Evolutionary conservation across 1,140 invertebrate species (phyloP), one percentile per base, ranked within the genome.

Genomic region (Dinoponera quadriceps): DNA sequence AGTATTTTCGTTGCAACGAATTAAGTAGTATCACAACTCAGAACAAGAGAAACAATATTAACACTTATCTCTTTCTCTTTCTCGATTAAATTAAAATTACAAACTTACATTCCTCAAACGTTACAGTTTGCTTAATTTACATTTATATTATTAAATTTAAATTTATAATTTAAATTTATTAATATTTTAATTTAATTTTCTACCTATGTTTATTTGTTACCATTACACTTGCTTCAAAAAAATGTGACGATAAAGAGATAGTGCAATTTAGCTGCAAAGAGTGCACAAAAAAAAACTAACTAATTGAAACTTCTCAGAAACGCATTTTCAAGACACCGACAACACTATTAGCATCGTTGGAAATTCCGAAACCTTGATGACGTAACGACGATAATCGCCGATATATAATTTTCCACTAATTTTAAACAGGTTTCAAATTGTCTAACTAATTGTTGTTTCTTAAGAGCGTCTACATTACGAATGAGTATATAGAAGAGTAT

Each of bases 361-460:
- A 55, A 80, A 87, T 86, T 78, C 62, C 74, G 83, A 55, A 73
- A 55, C 48, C 51, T 86, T 27, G 69, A 81, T 88, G 74, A 71
- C 62, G 63, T 84, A 88, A 84, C 27, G 18, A 29, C 7, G 1
- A 9, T 59, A 71, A 74, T 81, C 68, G 27, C 59, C 14, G 14
- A 54, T 38, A 2, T 38, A 14, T 51, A 14, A 80, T 78, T 9
- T 20, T 63, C n/a, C 27, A 60, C 48, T 77, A 38, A 55, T 27
- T 68, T 62, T 63, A 55, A 55, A 49, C 13, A 38, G 16, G 20
- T 54, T 62, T 29, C 27, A 66, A 73, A 66, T 51, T 25, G 14
- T 18, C 7, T 27, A 44, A 60, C 33, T 48, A 49, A 57, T n/a
- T 51, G 16, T 29, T 25, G 25, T 51, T 54, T 55, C 11, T 62